Conservation (phyloP, 2,797 vertebrate genomes). For the Pogonophryne albipinna region DNA sequence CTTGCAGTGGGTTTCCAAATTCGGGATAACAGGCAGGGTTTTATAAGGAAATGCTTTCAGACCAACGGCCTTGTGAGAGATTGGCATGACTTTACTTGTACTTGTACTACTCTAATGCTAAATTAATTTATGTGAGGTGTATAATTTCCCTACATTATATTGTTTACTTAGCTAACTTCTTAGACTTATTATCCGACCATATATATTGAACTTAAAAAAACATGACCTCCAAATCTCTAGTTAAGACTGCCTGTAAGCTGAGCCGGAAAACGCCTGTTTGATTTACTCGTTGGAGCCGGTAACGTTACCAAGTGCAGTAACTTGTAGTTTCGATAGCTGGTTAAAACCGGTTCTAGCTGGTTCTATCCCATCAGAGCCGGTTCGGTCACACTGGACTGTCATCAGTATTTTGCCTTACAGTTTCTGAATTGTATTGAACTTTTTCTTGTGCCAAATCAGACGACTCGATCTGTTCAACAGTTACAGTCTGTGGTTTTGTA, state of each 20-base stretch:
- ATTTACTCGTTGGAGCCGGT: not conserved
- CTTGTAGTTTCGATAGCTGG: not conserved
- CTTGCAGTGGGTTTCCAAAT: too few relatives aligned
- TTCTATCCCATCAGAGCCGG: not conserved
- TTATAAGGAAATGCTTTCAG: too few relatives aligned
- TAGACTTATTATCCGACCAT: too few relatives aligned
- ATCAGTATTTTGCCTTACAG: conserved; percentile 31
- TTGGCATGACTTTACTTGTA: too few relatives aligned
- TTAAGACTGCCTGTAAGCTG: not conserved
- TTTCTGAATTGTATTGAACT: conserved; percentile 18
- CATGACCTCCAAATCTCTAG: not conserved
- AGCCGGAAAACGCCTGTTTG: not conserved
- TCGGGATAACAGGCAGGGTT: too few relatives aligned
- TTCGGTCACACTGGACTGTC: not conserved
- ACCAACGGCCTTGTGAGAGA: too few relatives aligned
- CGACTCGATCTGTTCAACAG: not conserved
- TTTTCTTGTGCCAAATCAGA: conserved; percentile 27
- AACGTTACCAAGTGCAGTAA: not conserved
- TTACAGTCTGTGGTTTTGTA: conserved; percentile 1
- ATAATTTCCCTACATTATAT: too few relatives aligned
- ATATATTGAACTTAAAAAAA: not conserved
- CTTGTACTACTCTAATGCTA: too few relatives aligned
- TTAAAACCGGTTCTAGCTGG: not conserved
- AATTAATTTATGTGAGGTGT: too few relatives aligned
- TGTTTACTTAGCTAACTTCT: too few relatives aligned